Conservation (phyloP, 2,113 vertebrate species). For the Chamaea fasciata region DNA sequence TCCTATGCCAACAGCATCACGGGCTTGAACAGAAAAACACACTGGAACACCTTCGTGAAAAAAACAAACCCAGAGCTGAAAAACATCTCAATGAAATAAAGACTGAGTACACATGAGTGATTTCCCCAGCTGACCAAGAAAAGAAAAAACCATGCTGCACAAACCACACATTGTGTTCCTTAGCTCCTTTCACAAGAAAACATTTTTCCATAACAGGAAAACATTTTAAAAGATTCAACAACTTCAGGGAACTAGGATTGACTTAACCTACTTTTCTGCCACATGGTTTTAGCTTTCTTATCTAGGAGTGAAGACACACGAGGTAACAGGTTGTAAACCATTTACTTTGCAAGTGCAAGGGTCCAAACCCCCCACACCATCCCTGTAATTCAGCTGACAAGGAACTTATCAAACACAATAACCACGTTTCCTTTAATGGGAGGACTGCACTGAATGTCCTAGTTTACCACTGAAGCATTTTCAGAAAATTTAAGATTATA, state of each 20-base stretch:
- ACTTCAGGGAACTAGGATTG: not conserved
- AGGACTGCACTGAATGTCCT: not conserved
- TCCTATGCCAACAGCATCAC: rapidly evolving
- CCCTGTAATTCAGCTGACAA: not conserved
- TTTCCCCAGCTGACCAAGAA: not conserved
- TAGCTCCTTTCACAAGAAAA: not conserved
- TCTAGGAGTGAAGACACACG: not conserved
- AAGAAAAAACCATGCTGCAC: not conserved
- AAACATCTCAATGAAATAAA: not conserved
- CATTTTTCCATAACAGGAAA: constrained; percentile 1
- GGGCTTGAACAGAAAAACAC: not conserved
- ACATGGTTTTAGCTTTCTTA: not conserved
- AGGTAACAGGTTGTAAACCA: not conserved
- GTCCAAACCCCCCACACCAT: rapidly evolving
- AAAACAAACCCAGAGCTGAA: not conserved
- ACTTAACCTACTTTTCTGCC: not conserved
- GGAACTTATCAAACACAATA: not conserved
- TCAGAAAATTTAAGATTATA: not conserved
- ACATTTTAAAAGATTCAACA: not conserved
- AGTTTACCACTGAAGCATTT: not conserved
- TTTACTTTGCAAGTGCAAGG: not conserved
- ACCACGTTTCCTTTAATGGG: not conserved
- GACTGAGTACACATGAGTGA: rapidly evolving
- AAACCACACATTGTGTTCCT: not conserved
- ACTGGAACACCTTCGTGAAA: not conserved